These are phyloP conservation scores for Diprion similis DNA, from an alignment of 1,140 invertebrate species.

Conservation along the genomic window DNA sequence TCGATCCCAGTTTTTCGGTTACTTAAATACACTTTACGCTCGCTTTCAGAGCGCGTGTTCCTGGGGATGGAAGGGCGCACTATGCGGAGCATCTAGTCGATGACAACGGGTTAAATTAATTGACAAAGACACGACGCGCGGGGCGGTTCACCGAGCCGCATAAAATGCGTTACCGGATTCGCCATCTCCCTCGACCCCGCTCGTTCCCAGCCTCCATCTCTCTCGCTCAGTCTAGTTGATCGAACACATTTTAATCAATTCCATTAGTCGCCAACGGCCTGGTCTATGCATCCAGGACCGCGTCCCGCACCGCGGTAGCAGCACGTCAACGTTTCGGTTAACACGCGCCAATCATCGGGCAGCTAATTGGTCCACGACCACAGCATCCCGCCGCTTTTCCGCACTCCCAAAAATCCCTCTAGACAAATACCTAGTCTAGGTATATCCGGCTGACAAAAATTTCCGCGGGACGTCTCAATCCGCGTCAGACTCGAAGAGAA, in stretches of 20 bases:
- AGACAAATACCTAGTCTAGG: background rate
- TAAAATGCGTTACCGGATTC: background rate
- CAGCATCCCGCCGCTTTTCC: conserved; percentile 51
- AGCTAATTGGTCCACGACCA: conserved; percentile 55
- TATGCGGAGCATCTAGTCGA: background rate
- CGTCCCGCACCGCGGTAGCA: conserved; percentile 30
- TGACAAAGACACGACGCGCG: conserved; percentile 51
- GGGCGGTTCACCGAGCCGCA: background rate
- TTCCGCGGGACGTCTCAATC: background rate
- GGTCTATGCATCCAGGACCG: background rate
- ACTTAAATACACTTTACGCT: too few relatives aligned
- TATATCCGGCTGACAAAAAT: too few relatives aligned
- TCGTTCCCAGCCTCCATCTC: conserved; percentile 25
- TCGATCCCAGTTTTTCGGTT: too few relatives aligned
- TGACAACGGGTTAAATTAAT: conserved; percentile 59
- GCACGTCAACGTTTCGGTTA: conserved; percentile 57
- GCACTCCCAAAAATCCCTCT: conserved; percentile 13
- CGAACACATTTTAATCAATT: conserved; percentile 64
- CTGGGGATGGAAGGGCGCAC: background rate
- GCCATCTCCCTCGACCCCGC: conserved; percentile 30
- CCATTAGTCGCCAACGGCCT: conserved; percentile 43
- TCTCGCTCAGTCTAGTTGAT: conserved; percentile 51
- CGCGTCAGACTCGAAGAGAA: background rate
- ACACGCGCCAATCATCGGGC: conserved; percentile 57
- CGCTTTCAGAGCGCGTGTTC: too few relatives aligned